phyloP scores from a whole-genome alignment of 2,113 vertebrate species.

The Ciconia boyciana region DNA sequence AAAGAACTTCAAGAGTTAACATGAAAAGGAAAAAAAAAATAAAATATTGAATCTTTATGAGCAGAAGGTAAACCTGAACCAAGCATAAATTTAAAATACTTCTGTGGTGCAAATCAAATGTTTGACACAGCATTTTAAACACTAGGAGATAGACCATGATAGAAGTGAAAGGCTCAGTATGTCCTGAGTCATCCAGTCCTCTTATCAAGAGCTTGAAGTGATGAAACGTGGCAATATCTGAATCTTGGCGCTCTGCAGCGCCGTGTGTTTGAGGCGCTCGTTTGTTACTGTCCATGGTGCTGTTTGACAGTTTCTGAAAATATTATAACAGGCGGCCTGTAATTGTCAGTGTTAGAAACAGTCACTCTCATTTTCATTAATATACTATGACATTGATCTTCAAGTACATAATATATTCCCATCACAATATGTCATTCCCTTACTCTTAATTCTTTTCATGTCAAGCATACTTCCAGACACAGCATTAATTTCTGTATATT shows the following conservation, averaged over 20 bases:
- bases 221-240: background rate
- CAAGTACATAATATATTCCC: background rate
- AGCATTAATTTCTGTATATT: background rate
- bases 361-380: background rate
- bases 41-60: background rate
- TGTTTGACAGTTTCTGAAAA: background rate
- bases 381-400: background rate
- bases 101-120: background rate
- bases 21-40: background rate
- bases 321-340: no score
- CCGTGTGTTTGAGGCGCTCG: fast-evolving
- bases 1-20: background rate
- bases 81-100: background rate
- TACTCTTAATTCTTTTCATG: background rate
- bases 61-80: background rate
- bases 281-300: slow-evolving; percentile 70
- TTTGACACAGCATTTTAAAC: background rate
- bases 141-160: background rate
- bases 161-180: background rate
- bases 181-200: background rate
- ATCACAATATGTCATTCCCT: background rate
- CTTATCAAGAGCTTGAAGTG: background rate
- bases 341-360: background rate
- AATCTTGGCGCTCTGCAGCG: fast-evolving
- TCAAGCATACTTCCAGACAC: background rate